A percentile compares a stretch with the other conserved stretches of the same genome.
These are phyloP conservation scores for Holothuria leucospilota DNA, from an alignment of 53 echinoderm and acorn worm species.

Conservation along the genomic window DNA sequence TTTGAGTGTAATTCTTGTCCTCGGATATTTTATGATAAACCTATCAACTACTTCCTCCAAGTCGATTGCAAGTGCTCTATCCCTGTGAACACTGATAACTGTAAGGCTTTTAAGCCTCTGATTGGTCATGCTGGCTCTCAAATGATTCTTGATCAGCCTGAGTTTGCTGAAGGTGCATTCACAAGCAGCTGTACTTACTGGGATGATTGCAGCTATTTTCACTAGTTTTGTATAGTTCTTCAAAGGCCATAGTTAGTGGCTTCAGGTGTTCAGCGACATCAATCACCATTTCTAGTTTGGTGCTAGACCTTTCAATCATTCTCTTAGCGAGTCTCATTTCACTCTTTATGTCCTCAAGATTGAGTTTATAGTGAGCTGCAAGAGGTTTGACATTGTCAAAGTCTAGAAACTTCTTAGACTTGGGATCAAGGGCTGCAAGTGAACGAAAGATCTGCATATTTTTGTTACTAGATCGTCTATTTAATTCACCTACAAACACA, in stretches of 20 bases:
- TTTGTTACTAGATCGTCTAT: too few relatives aligned
- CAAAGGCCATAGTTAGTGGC: too few relatives aligned
- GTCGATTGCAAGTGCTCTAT: constrained; percentile 41
- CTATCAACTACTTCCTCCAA: constrained; percentile 27
- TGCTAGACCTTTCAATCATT: too few relatives aligned
- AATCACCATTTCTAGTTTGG: too few relatives aligned
- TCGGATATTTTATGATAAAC: background rate
- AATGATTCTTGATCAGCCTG: constrained; percentile 24
- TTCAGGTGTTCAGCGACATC: too few relatives aligned
- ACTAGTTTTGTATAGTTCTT: background rate
- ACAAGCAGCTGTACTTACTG: constrained; percentile 38
- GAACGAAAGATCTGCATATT: too few relatives aligned
- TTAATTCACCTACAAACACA: constrained; percentile 45
- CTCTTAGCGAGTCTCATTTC: too few relatives aligned
- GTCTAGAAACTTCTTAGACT: constrained; percentile 27
- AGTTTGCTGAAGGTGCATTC: background rate
- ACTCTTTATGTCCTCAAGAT: too few relatives aligned
- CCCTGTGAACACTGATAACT: background rate
- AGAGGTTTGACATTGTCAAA: constrained; percentile 48
- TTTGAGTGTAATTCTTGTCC: background rate
- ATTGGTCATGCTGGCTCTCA: constrained; percentile 11
- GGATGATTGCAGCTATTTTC: constrained; percentile 16
- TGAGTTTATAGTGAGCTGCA: constrained; percentile 39
- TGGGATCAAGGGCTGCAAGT: too few relatives aligned
- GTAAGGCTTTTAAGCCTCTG: constrained; percentile 18